These are phyloP conservation scores for Sitophilus oryzae DNA, from an alignment of 1,140 invertebrate genomes.

Conservation along the genomic window DNA sequence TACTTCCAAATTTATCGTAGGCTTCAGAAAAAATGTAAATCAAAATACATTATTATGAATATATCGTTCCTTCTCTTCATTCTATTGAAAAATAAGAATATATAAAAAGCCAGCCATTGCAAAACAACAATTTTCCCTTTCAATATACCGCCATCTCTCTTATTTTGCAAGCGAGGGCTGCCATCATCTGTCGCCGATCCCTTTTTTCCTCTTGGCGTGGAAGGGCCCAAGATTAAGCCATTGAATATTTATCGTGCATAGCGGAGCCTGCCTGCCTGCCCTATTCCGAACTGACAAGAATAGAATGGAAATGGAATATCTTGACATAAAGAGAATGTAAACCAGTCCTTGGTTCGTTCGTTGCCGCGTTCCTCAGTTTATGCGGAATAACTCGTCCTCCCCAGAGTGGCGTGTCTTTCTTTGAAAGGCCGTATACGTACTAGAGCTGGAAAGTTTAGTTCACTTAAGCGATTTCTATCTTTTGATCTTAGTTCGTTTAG, in stretches of 20 bases:
- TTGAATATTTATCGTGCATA: constrained; percentile 28
- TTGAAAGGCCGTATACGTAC: constrained; percentile 4
- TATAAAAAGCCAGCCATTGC: too few species aligned
- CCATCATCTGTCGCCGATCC: constrained; percentile 4
- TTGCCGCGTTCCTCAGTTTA: constrained; percentile 19
- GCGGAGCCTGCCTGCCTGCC: too few species aligned
- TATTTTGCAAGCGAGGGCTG: constrained; percentile 8
- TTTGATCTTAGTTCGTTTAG: too few species aligned
- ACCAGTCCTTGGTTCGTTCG: constrained; percentile 25
- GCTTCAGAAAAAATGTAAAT: too few species aligned
- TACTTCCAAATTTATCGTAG: too few species aligned
- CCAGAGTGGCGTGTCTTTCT: constrained; percentile 22
- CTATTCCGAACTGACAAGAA: constrained; percentile 24
- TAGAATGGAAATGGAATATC: constrained; percentile 26
- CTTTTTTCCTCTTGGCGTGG: constrained; percentile 3
- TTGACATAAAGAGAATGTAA: constrained; percentile 28
- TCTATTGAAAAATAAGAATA: too few species aligned
- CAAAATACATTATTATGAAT: too few species aligned
- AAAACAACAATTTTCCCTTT: too few species aligned
- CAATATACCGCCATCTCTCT: constrained; percentile 11
- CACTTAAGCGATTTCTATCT: too few species aligned
- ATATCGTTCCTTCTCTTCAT: too few species aligned
- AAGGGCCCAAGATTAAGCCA: constrained; percentile 25
- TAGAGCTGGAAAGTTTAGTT: too few species aligned
- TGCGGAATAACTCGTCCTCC: constrained; percentile 21